These are phyloP conservation scores for Taurulus bubalis DNA, from an alignment of 2,113 vertebrate genomes.

Conservation along the genomic window DNA sequence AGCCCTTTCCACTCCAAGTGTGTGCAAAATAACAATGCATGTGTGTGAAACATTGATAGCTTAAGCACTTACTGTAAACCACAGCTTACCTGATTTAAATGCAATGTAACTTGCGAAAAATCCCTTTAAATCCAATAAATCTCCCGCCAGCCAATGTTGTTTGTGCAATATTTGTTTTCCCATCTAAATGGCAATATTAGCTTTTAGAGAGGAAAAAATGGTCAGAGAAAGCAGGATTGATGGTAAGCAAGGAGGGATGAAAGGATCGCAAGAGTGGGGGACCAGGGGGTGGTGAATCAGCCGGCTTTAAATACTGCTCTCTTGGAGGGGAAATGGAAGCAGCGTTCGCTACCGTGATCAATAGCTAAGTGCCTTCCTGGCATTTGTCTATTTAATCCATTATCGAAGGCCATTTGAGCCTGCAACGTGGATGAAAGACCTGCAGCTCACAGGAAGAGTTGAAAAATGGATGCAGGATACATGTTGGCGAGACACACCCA, in stretches of 20 bases:
- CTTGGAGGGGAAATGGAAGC: constrained; percentile 70
- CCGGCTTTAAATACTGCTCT: constrained; percentile 76
- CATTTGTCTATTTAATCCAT: constrained; percentile 85
- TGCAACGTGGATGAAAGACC: constrained; percentile 24
- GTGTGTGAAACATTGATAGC: neutral
- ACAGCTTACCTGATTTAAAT: constrained; percentile 31
- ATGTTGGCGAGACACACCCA: constrained; percentile 48
- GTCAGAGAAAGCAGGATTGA: constrained; percentile 29
- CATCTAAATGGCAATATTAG: constrained; percentile 37
- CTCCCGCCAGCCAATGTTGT: constrained; percentile 43
- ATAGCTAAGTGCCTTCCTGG: constrained; percentile 85
- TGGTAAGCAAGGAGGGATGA: constrained; percentile 50
- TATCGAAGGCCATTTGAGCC: constrained; percentile 71
- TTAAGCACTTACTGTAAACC: constrained; percentile 23
- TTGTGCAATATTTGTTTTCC: constrained; percentile 51
- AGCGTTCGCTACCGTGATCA: constrained; percentile 68
- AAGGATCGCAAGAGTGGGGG: constrained; percentile 39
- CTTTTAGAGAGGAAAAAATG: constrained; percentile 48
- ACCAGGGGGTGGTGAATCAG: constrained; percentile 64
- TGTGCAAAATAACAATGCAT: neutral
- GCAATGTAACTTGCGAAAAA: constrained; percentile 15
- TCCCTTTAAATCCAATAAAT: constrained; percentile 50
- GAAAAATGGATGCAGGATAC: constrained; percentile 54
- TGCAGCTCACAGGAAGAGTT: constrained; percentile 43
- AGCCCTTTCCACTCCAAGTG: neutral